These are phyloP conservation scores for Panagrolaimus sp. DNA, from an alignment of 1,140 invertebrate genomes.

Conservation along the genomic window DNA sequence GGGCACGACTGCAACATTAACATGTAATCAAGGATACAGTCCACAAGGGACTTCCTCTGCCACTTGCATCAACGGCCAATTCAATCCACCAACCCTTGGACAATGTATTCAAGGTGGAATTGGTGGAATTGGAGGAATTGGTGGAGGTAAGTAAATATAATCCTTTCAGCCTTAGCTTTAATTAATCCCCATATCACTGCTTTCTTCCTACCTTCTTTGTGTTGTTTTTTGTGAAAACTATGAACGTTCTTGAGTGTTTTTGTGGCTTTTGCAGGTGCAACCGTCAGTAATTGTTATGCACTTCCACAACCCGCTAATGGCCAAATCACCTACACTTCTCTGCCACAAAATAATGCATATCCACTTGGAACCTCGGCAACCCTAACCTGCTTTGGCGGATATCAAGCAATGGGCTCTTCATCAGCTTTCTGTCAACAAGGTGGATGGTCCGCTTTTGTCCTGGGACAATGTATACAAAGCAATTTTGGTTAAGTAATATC, in stretches of 20 bases:
- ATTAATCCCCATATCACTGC: background rate
- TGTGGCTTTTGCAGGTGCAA: background rate
- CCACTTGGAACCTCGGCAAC: background rate
- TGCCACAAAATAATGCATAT: background rate
- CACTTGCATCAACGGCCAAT: background rate
- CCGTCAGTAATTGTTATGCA: background rate
- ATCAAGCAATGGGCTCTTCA: background rate
- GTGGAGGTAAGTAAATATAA: too few species aligned
- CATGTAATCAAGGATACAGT: constrained; percentile 8
- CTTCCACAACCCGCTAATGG: background rate
- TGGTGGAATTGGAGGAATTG: too few species aligned
- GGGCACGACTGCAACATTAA: constrained; percentile 7
- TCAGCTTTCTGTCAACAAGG: background rate
- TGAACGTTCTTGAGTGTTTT: background rate
- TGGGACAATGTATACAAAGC: constrained; percentile 12
- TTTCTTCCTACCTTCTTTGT: too few species aligned
- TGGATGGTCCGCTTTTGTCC: background rate
- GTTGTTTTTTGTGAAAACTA: too few species aligned
- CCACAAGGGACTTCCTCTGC: background rate
- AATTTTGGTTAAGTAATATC: too few species aligned
- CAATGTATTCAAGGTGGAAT: background rate
- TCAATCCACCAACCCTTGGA: background rate
- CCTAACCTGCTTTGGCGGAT: background rate
- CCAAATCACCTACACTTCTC: constrained; percentile 12
- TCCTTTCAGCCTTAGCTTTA: too few species aligned